Conservation (phyloP, 2,888 invertebrate genomes). For the Lomographa bimaculata region DNA sequence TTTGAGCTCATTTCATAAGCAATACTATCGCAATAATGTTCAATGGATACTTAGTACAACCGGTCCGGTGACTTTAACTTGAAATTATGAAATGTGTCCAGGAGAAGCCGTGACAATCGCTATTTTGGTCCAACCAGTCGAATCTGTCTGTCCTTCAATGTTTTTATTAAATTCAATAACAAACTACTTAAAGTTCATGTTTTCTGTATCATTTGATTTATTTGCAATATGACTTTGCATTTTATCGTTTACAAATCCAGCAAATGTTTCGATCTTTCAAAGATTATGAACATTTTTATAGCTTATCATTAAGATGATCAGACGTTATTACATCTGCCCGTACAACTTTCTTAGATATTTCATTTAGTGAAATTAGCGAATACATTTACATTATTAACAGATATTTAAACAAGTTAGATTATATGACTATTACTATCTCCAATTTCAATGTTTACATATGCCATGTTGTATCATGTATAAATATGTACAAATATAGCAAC, state of each 20-base stretch:
- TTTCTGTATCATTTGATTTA: too few relatives aligned
- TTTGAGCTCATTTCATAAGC: constrained; percentile 53
- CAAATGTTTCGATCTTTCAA: constrained; percentile 17
- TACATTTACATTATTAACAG: constrained; percentile 23
- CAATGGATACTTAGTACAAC: constrained; percentile 44
- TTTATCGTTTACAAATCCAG: constrained; percentile 8
- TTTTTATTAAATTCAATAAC: constrained; percentile 20
- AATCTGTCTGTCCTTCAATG: constrained; percentile 34
- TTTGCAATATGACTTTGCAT: not conserved
- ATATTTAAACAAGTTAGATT: not conserved
- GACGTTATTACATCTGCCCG: constrained; percentile 20
- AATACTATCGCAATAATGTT: constrained; percentile 48
- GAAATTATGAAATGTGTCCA: constrained; percentile 30
- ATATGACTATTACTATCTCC: not conserved
- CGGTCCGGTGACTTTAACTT: constrained; percentile 30
- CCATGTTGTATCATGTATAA: too few relatives aligned
- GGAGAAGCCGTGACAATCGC: constrained; percentile 37
- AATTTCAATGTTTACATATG: too few relatives aligned
- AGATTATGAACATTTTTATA: constrained; percentile 26
- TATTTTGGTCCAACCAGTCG: constrained; percentile 28
- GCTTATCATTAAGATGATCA: constrained; percentile 26
- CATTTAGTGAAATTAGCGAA: constrained; percentile 26
- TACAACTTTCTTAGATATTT: constrained; percentile 33
- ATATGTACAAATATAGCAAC: too few relatives aligned
- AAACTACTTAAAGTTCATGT: too few relatives aligned